A percentile compares a stretch with the other conserved stretches of the same genome.
These are phyloP conservation scores for Limonius californicus DNA, from an alignment of 1,140 invertebrate genomes.

Conservation along the genomic window DNA sequence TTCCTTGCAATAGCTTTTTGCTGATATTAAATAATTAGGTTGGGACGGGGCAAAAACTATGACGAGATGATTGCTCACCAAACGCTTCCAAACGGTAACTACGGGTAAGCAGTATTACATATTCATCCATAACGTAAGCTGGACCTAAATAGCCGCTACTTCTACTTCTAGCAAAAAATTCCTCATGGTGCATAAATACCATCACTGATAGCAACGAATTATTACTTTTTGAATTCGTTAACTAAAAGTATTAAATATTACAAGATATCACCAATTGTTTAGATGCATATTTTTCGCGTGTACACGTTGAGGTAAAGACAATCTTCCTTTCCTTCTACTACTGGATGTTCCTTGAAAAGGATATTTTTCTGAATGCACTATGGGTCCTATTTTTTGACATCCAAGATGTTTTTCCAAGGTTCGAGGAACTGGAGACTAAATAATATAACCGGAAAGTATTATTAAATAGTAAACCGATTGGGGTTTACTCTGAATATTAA, in stretches of 20 bases:
- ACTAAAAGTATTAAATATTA: no score
- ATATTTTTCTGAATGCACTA: conserved; percentile 67
- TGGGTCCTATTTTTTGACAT: conserved; percentile 58
- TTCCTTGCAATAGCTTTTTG: no score
- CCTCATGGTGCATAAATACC: conserved; percentile 63
- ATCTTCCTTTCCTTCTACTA: conserved; percentile 47
- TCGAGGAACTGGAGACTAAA: conserved; percentile 59
- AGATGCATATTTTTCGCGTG: conserved; percentile 44
- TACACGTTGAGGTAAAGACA: conserved; percentile 53
- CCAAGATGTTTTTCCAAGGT: conserved; percentile 56
- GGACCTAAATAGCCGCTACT: conserved; percentile 51
- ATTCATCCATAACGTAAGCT: conserved; percentile 55
- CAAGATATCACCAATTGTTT: no score
- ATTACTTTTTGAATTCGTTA: no score
- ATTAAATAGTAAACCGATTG: no score
- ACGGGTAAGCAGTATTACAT: conserved; percentile 67
- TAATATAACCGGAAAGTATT: no score
- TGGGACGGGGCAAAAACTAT: no score
- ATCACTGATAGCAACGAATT: conserved; percentile 46
- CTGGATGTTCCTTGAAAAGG: conserved; percentile 30
- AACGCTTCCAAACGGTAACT: conserved; percentile 73
- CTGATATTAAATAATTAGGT: no score
- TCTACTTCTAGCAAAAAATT: conserved; percentile 49
- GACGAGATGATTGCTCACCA: conserved; percentile 49
- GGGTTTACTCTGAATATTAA: no score